Conservation (phyloP, 2,797 vertebrate genomes). For the Pangasius djambal region DNA sequence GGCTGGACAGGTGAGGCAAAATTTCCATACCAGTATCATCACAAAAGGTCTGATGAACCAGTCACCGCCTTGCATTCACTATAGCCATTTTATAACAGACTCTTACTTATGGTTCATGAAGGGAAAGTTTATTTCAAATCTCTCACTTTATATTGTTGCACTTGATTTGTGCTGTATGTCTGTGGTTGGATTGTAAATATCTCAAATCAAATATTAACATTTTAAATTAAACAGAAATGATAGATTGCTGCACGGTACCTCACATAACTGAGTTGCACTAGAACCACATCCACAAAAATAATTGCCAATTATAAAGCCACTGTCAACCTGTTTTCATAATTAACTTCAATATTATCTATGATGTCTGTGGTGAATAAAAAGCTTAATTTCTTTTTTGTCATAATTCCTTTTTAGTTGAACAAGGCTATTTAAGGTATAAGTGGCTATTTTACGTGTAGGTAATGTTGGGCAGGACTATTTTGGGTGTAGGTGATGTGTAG, state of each 20-base stretch:
- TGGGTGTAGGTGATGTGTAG: background rate
- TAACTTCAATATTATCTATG: background rate
- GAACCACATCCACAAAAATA: background rate
- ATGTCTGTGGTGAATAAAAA: background rate
- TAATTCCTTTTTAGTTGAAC: background rate
- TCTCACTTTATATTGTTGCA: background rate
- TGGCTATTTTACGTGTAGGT: background rate
- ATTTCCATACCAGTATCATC: background rate
- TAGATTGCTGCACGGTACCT: background rate
- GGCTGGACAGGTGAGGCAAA: slow-evolving; percentile 88
- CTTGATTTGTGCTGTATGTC: background rate
- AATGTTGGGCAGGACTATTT: background rate
- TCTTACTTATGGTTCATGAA: background rate
- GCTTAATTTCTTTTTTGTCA: background rate
- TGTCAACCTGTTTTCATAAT: background rate
- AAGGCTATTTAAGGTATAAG: too few species aligned
- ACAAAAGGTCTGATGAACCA: background rate
- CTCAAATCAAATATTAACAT: background rate
- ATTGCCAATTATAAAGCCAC: background rate
- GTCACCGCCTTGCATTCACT: background rate
- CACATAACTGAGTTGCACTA: background rate
- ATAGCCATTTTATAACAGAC: background rate
- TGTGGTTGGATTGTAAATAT: background rate
- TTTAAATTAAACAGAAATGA: background rate
- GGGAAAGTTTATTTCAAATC: background rate